Evolutionary conservation across 2,888 invertebrate genomes (phyloP), one percentile per base, ranked within the genome.

Genomic region (Cerastis leucographa): DNA sequence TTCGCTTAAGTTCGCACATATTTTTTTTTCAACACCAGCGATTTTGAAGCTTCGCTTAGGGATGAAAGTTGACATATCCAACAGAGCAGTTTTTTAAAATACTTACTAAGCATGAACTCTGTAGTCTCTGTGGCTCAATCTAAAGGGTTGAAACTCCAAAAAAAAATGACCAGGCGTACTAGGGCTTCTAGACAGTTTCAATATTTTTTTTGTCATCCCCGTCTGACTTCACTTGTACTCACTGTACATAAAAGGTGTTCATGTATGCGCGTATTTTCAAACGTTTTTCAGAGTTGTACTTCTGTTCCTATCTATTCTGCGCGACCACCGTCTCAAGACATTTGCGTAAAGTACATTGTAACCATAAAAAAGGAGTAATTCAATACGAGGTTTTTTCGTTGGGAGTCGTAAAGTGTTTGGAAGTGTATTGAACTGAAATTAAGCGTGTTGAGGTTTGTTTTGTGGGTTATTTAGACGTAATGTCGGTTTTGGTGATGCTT

Each of bases 331-430:
- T 82, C 87, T 82, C 61, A 69, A 85, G 83, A 78, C 87, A 87
- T 85, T 88, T 88, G 83, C 87, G 88, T 88, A 89, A 90, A 91
- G 90, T 90, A 91, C 87, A 87, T 84, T 81, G 88, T 90, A 87
- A 86, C 86, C 88, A 89, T 91, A 90, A 90, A 91, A 89, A 85
- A 85, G 71, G 67, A 81, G 86, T 88, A 88, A 89, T 88, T 85
- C 87, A 87, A 87, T 84, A 85, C 85, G 76, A 71, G 71, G 70
- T 80, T 85, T 74, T 74, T 76, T 78, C 67, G 74, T 78, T 59
- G 77, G 62, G 6, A 72, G 74, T 74, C 81, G 72, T 81, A 79
- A 79, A 79, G 75, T 77, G 79, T 77, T 76, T 54, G 78, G 80
- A 76, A 85, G 81, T 84, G 72, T 83, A 82, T 87, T 83, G 84